Percentiles rank a stretch among this genome's conserved stretches.
phyloP scores from a whole-genome alignment of 2,888 invertebrate genomes.

The Abscondita cerata region DNA sequence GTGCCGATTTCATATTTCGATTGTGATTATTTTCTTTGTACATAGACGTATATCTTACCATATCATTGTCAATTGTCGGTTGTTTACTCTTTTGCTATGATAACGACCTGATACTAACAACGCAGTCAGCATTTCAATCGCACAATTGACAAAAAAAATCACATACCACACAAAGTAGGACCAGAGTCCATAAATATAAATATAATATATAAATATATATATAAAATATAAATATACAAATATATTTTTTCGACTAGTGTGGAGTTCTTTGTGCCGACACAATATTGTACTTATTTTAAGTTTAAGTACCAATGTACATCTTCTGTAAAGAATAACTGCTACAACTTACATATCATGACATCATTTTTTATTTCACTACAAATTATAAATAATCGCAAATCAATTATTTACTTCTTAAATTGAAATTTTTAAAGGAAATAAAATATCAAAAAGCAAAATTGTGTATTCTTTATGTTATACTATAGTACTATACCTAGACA shows the following conservation, averaged over 20 bases:
- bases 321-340: slow-evolving; percentile 51
- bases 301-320: slow-evolving; percentile 25
- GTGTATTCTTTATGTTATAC: too few relatives aligned
- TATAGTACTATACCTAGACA: too few relatives aligned
- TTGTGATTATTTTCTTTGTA: slow-evolving; percentile 53
- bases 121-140: slow-evolving; percentile 40
- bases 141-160: slow-evolving; percentile 31
- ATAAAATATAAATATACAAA: slow-evolving; percentile 50
- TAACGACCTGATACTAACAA: slow-evolving; percentile 59
- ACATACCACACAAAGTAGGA: slow-evolving; percentile 23
- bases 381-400: slow-evolving; percentile 41
- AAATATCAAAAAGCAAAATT: slow-evolving; percentile 26
- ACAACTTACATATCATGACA: slow-evolving; percentile 55
- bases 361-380: slow-evolving; percentile 49
- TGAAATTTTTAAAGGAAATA: slow-evolving; percentile 56
- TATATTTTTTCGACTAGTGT: slow-evolving; percentile 58
- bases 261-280: slow-evolving; percentile 55
- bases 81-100: slow-evolving; percentile 44
- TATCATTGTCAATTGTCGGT: slow-evolving; percentile 47
- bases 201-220: slow-evolving; percentile 41
- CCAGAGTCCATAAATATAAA: slow-evolving; percentile 43
- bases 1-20: slow-evolving; percentile 35
- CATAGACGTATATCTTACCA: slow-evolving; percentile 42
- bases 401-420: slow-evolving; percentile 53
- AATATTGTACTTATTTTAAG: slow-evolving; percentile 21